Conservation (phyloP, 2,113 vertebrate genomes). For the Gallinago paraguaiae region DNA sequence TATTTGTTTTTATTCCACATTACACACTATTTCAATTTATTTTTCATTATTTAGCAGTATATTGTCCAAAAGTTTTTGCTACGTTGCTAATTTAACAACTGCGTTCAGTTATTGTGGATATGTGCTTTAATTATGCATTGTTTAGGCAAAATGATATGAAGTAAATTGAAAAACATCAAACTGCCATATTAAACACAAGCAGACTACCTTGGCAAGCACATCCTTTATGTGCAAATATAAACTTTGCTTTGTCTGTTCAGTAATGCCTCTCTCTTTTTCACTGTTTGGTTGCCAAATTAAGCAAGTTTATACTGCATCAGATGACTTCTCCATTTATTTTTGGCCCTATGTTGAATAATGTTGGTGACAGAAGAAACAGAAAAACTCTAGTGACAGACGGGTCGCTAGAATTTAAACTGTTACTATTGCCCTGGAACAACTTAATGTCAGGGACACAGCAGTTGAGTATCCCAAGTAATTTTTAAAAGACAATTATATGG, state of each 20-base stretch:
- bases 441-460: background rate
- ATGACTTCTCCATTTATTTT: background rate
- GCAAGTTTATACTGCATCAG: background rate
- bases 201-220: constrained; percentile 29
- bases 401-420: background rate
- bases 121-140: constrained; percentile 30
- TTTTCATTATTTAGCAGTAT: constrained; percentile 64
- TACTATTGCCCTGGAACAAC: background rate
- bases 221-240: background rate
- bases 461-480: background rate
- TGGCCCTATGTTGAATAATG: background rate
- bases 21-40: constrained; percentile 64
- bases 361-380: background rate
- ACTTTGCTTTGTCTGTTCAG: background rate
- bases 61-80: constrained; percentile 48
- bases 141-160: constrained; percentile 1
- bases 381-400: background rate
- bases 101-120: constrained; percentile 11
- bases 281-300: background rate
- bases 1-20: constrained; percentile 32
- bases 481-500: background rate
- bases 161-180: constrained; percentile 12
- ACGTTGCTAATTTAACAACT: constrained; percentile 42
- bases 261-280: background rate
- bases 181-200: constrained; percentile 7